These are phyloP conservation scores for Glaucidium brasilianum DNA, from an alignment of 2,113 vertebrate species.

Conservation along the genomic window DNA sequence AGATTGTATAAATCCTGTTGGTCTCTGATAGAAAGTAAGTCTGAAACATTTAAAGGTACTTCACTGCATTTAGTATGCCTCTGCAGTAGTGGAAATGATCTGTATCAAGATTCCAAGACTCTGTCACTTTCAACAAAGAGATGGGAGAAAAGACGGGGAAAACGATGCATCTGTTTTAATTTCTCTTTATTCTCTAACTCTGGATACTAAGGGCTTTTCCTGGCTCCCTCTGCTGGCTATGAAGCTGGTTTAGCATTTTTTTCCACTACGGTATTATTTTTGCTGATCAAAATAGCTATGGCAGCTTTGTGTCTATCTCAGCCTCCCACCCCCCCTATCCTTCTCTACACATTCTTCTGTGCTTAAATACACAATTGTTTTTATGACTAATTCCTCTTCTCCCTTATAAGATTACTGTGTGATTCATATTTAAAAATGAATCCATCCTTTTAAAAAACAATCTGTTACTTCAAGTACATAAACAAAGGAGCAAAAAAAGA, in stretches of 20 bases:
- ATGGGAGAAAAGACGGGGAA: not conserved
- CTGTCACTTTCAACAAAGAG: not conserved
- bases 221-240: constrained; percentile 66
- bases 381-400: constrained; percentile 15
- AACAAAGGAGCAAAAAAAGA: not conserved
- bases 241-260: not conserved
- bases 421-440: constrained; percentile 20
- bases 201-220: constrained; percentile 20
- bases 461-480: not conserved
- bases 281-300: constrained; percentile 48
- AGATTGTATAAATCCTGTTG: not conserved
- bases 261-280: not conserved
- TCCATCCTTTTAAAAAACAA: not conserved
- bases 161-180: not conserved
- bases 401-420: not conserved
- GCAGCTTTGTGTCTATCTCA: constrained; percentile 26
- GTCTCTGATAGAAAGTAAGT: not conserved
- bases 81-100: not conserved
- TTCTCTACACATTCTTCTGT: not conserved
- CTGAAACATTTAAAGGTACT: not conserved
- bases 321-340: not conserved
- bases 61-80: not conserved
- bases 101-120: not conserved
- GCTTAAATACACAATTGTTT: constrained; percentile 26
- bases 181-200: not conserved